Conservation (phyloP, 2,113 vertebrate genomes). For the Leiothrix lutea region DNA sequence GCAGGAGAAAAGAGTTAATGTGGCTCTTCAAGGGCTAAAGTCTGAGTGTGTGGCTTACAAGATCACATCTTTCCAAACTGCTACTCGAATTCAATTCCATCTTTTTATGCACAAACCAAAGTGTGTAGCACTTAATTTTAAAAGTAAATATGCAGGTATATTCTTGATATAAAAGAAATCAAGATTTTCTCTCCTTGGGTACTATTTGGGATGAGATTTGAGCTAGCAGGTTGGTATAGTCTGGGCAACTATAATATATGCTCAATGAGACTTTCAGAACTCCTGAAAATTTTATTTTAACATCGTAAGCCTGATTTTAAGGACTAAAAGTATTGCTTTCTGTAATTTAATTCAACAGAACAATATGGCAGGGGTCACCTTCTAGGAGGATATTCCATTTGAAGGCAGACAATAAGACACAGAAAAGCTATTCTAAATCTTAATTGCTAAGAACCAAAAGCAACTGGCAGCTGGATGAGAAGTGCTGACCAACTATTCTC, state of each 20-base stretch:
- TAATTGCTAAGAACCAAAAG: not conserved
- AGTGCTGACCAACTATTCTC: not conserved
- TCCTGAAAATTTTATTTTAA: not conserved
- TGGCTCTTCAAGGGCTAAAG: not conserved
- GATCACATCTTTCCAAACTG: not conserved
- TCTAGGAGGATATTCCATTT: not conserved
- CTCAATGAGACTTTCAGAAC: not conserved
- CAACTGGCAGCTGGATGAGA: not conserved
- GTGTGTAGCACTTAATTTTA: not conserved
- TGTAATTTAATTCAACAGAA: not conserved
- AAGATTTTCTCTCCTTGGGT: not conserved
- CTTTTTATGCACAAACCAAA: not conserved
- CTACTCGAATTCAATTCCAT: not conserved
- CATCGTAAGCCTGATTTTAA: not conserved
- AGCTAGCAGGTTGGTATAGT: not conserved
- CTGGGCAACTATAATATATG: not conserved
- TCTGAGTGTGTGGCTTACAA: not conserved
- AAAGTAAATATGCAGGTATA: not conserved
- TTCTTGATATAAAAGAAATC: not conserved
- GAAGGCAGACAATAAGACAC: not conserved
- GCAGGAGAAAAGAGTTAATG: not conserved
- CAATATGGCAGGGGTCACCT: not conserved
- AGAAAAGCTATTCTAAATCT: not conserved
- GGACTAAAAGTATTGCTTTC: not conserved
- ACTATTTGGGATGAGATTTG: not conserved